Evolutionary conservation across 2,888 invertebrate species (phyloP), one percentile per base, ranked within the genome.

Genomic region (Chrysodeixis includens): DNA sequence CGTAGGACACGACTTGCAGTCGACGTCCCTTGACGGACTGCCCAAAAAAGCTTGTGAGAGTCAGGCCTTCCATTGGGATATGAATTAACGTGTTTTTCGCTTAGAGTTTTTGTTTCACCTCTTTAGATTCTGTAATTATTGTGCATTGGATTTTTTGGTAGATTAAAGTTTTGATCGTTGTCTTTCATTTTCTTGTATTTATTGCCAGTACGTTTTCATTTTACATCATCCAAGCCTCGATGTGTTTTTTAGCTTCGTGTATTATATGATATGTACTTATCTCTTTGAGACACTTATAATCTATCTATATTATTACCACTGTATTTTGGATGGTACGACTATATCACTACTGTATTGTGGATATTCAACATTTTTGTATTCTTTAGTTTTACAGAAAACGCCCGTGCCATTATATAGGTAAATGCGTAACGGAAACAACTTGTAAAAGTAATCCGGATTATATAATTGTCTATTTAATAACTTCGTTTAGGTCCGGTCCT

Each of bases 1-100:
- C 92, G 60, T 56, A 86, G 89, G 91, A 88, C 82, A 76, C 80
- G 83, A 82, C 83, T 82, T 86, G 85, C 84, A 88, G 77, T 80
- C 82, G 87, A 88, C 86, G 83, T 84, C 84, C 82, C 87, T 78
- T 83, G 87, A 87, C 83, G 78, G 76, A 78, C 78, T 68, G 74
- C 69, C 78, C 76, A 86, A 89, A 91, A 91, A 88, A 81, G 84
- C 84, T 74, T 79, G 71, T 74, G 81, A 77, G 84, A 79, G 82
- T 83, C 79, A 2, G 79, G 83, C 79, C 79, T 71, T 55, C 83
- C 81, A 73, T 60, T 69, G 83, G 86, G 83, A 83, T 83, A 81
- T 78, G 82, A 83, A 85, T 86, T 84, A 86, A 77, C 83, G 82
- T 82, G 74, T 79, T 84, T 82, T 81, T 79, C 80, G 78, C 78